Evolutionary conservation across 2,888 invertebrate genomes (phyloP), one percentile per base, ranked within the genome.

Genomic region (Aethes cnicana): DNA sequence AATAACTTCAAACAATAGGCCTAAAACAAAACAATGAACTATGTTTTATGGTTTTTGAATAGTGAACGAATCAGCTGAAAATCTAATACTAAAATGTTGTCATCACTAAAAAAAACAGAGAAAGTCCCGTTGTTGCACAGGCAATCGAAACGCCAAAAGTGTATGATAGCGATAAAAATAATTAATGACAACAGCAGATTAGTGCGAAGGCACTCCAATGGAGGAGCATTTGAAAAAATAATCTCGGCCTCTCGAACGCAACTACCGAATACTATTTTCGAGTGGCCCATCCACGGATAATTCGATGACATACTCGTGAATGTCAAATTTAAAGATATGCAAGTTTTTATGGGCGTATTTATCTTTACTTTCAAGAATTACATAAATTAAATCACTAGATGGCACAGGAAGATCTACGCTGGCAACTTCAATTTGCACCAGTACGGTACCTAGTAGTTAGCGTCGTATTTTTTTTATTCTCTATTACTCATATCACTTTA

Each of bases 131-230:
- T 47, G 64, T 61, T 65, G 58, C 72, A 78, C 73, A 77, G 76
- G 77, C 72, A 78, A 84, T 74, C 72, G 70, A 72, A 74, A 74
- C 73, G 77, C 82, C 86, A 72, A 86, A 86, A 87, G 74, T 85
- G 78, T 72, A 80, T 70, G 81, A 87, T 85, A 85, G 83, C 83
- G 88, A 89, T 89, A 89, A 88, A 88, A 87, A 85, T 88, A 88
- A 89, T 89, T 88, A 89, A 84, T 85, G 82, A 81, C 86, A 81
- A 81, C 82, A 78, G 69, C 75, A 85, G 88, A 87, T 88, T 89
- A 87, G 81, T 75, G 62, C 72, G 74, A 78, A 84, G 81, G 81
- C 83, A 88, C 88, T 89, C 77, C 68, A 88, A 72, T 88, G 76
- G 80, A 88, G 87, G 83, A 88, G 85, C 83, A 82, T 85, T 88